Evolutionary conservation across 2,113 vertebrate genomes (phyloP).

Genomic region (Saccopteryx bilineata): DNA sequence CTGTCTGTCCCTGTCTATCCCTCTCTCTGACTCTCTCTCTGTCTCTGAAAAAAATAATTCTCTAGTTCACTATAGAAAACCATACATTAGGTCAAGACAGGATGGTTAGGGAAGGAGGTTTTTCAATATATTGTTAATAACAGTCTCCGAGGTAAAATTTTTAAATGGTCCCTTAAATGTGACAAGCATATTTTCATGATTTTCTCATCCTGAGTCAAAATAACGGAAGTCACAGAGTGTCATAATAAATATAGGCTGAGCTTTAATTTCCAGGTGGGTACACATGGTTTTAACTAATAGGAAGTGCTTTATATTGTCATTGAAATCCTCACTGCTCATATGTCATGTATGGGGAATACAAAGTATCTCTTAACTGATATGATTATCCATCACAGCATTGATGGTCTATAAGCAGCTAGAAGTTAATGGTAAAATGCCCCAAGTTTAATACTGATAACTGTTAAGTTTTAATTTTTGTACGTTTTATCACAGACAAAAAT

Average conservation of each 20-base stretch:
- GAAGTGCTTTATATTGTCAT: slow-evolving; percentile 38
- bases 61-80: not conserved
- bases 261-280: slow-evolving; percentile 65
- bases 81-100: not conserved
- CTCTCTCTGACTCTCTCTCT: too few species aligned
- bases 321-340: not conserved
- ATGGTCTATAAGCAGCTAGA: not conserved
- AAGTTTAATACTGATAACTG: not conserved
- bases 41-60: not conserved
- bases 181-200: slow-evolving; percentile 56
- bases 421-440: not conserved
- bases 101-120: not conserved
- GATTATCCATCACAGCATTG: not conserved
- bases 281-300: slow-evolving; percentile 51
- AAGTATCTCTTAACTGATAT: slow-evolving; percentile 24
- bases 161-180: slow-evolving; percentile 56
- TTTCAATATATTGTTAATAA: slow-evolving; percentile 21
- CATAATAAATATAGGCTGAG: slow-evolving; percentile 63
- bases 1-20: too few species aligned
- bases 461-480: slow-evolving; percentile 22
- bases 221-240: slow-evolving; percentile 51
- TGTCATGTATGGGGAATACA: slow-evolving; percentile 1
- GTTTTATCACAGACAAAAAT: slow-evolving; percentile 40
- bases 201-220: slow-evolving; percentile 57
- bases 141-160: slow-evolving; percentile 3